Conservation (phyloP, 2,888 invertebrate species). For the Sarcophaga rosellei region DNA sequence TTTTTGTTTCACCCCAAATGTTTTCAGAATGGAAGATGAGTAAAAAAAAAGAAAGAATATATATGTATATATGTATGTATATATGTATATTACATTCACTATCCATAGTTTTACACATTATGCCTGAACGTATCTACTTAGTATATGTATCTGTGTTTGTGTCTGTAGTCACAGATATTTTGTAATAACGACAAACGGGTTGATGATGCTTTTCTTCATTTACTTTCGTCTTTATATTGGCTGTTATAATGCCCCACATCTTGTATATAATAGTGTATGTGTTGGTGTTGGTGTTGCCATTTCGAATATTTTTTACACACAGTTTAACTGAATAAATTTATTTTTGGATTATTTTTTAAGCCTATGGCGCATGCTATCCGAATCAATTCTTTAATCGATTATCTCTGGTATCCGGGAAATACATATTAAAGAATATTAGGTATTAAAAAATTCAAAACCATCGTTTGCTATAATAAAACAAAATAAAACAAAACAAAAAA, state of each 20-base stretch:
- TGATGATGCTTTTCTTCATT: slow-evolving; percentile 26
- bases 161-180: slow-evolving; percentile 21
- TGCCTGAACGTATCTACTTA: too few species aligned
- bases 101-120: not conserved
- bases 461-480: too few species aligned
- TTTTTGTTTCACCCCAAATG: slow-evolving; percentile 60
- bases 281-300: not conserved
- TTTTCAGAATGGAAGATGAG: slow-evolving; percentile 16
- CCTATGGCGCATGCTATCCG: too few species aligned
- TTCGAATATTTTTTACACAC: not conserved
- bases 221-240: slow-evolving; percentile 13
- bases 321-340: not conserved
- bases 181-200: slow-evolving; percentile 46
- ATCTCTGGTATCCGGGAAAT: too few species aligned
- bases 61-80: not conserved
- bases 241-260: slow-evolving; percentile 41
- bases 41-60: not conserved
- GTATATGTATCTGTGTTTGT: not conserved
- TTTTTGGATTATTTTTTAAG: too few species aligned
- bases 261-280: not conserved
- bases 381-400: too few species aligned
- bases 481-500: too few species aligned
- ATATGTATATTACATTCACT: not conserved
- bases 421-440: too few species aligned
- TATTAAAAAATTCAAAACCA: too few species aligned